These are phyloP conservation scores for Ambastaia sidthimunki DNA, from an alignment of 2,797 vertebrate genomes.

Conservation along the genomic window DNA sequence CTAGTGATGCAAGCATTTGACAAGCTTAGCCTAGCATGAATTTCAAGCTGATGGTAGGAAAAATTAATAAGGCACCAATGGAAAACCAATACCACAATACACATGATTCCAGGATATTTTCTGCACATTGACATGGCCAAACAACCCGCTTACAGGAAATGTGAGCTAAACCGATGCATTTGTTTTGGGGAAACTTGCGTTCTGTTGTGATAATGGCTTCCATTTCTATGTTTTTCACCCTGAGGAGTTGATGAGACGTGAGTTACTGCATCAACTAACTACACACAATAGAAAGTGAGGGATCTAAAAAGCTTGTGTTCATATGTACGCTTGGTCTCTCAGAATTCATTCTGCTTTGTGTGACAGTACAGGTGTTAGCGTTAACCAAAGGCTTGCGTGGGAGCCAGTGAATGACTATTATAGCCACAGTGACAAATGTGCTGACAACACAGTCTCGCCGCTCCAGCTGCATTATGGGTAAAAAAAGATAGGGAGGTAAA, in stretches of 20 bases:
- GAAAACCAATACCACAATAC: background rate
- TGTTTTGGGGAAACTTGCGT: background rate
- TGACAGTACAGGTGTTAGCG: background rate
- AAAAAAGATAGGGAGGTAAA: constrained; percentile 13
- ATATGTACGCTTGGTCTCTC: background rate
- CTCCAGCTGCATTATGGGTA: constrained; percentile 24
- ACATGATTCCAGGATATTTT: background rate
- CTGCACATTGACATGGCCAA: background rate
- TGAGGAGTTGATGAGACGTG: background rate
- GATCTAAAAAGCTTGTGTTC: constrained; percentile 16
- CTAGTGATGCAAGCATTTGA: too few relatives aligned
- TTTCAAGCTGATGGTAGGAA: background rate
- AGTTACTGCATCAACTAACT: background rate
- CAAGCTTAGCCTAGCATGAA: too few relatives aligned
- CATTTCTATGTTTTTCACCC: background rate
- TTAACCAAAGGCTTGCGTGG: background rate
- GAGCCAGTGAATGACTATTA: background rate
- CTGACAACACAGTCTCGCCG: constrained; percentile 18
- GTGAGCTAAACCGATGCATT: background rate
- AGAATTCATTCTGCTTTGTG: background rate
- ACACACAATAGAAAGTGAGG: background rate
- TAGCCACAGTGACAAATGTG: constrained; percentile 35
- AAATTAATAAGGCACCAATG: background rate
- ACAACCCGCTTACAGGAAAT: background rate
- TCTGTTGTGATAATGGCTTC: constrained; percentile 12